A percentile compares a stretch with the other conserved stretches of the same genome.
Conservation (phyloP, 2,797 vertebrate genomes). For the Acridotheres tristis region DNA sequence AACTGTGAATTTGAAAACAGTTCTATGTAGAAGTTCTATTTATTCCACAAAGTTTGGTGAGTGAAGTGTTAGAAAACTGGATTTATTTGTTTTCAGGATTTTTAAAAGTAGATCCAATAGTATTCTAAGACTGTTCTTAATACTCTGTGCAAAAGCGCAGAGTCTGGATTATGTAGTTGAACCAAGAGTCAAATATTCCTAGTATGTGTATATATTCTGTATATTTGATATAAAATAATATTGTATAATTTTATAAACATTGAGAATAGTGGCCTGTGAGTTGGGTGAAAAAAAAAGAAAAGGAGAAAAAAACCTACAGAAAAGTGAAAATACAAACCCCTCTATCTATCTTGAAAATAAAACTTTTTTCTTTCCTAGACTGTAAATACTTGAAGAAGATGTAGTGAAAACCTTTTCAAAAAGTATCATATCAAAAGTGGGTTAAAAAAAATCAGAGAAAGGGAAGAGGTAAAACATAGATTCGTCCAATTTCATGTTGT, state of each 20-base stretch:
- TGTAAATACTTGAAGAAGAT: not conserved
- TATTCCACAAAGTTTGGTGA: not conserved
- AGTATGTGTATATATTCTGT: not conserved
- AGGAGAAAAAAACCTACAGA: not conserved
- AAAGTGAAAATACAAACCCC: fast-evolving
- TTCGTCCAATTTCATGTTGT: not conserved
- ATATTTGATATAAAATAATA: not conserved
- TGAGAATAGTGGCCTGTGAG: not conserved
- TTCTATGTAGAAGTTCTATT: not conserved
- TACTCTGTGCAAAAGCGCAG: not conserved
- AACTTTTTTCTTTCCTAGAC: not conserved
- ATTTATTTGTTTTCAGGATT: not conserved
- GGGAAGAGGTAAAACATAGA: not conserved
- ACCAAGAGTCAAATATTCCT: not conserved
- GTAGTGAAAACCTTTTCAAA: not conserved
- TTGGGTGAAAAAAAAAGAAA: not conserved
- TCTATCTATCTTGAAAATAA: not conserved
- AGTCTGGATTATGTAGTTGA: not conserved
- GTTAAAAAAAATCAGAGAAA: not conserved
- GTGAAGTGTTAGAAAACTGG: not conserved
- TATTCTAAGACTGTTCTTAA: not conserved
- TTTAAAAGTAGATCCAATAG: not conserved
- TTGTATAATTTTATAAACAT: not conserved
- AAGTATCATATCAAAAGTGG: not conserved
- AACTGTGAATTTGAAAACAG: not conserved